phyloP scores from a whole-genome alignment of 2,113 vertebrate genomes.

The Tetrax tetrax region DNA sequence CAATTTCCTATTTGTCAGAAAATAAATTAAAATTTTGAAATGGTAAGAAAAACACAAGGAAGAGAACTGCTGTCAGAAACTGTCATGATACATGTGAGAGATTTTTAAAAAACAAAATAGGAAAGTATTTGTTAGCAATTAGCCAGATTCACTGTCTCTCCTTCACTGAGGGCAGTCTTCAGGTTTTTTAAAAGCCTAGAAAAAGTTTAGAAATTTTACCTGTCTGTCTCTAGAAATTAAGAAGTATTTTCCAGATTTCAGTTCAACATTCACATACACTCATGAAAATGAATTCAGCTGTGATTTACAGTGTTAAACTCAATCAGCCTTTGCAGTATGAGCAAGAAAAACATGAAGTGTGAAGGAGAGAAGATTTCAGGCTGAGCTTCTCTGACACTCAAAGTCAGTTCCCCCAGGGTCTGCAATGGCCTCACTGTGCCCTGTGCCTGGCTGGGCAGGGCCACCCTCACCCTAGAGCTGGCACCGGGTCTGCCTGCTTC shows the following conservation, averaged over 20 bases:
- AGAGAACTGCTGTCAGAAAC: too few relatives aligned
- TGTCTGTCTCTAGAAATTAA: neutral
- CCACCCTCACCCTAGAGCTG: neutral
- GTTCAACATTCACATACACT: neutral
- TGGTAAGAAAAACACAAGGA: too few relatives aligned
- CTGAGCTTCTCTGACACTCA: neutral
- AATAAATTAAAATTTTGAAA: too few relatives aligned
- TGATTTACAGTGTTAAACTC: neutral
- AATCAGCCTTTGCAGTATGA: neutral
- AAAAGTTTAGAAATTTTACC: neutral
- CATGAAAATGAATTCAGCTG: neutral
- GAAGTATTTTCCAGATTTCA: neutral
- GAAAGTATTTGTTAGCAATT: neutral
- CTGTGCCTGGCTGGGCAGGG: neutral
- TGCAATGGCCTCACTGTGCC: neutral
- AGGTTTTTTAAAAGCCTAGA: neutral
- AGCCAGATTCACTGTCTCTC: neutral
- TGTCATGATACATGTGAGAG: too few relatives aligned
- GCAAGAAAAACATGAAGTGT: neutral
- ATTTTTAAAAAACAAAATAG: neutral
- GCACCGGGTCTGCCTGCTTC: neutral
- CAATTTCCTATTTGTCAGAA: neutral
- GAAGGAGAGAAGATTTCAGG: neutral
- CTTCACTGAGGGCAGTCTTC: neutral
- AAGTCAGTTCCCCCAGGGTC: neutral